A percentile compares a stretch with the other conserved stretches of the same genome.
These are phyloP conservation scores for Drosophila varians DNA, from an alignment of 1,140 invertebrate genomes.

Conservation along the genomic window DNA sequence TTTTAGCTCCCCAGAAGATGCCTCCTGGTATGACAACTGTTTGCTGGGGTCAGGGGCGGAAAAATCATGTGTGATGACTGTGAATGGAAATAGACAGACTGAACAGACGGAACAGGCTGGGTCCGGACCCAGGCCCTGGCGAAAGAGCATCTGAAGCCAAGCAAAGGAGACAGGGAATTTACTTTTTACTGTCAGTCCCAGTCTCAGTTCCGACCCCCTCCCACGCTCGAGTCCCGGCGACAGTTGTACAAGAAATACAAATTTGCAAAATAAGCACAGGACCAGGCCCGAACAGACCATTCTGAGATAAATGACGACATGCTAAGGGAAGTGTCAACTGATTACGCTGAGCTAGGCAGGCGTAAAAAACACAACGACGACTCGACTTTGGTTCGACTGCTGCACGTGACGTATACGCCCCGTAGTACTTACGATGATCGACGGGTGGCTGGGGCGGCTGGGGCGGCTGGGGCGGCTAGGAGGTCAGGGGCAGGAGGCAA, in stretches of 20 bases:
- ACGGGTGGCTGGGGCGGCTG: constrained; percentile 21
- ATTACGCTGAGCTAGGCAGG: constrained; percentile 80
- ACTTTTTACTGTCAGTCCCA: constrained; percentile 60
- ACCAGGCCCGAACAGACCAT: constrained; percentile 33
- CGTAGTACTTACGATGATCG: constrained; percentile 66
- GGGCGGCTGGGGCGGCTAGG: not conserved
- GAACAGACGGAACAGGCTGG: constrained; percentile 4
- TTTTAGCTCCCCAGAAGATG: not conserved
- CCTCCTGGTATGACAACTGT: constrained; percentile 60
- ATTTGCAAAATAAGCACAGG: constrained; percentile 78
- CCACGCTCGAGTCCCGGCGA: constrained; percentile 41
- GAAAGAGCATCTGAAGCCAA: constrained; percentile 4
- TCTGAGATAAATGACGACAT: constrained; percentile 78
- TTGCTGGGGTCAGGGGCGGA: constrained; percentile 30
- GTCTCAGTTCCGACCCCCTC: not conserved
- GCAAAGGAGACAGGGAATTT: constrained; percentile 58
- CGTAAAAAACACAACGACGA: constrained; percentile 64
- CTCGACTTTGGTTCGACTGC: constrained; percentile 25
- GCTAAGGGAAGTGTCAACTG: constrained; percentile 81
- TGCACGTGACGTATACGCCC: constrained; percentile 80
- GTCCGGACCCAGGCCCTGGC: not conserved
- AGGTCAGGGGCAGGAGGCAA: not conserved
- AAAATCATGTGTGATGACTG: constrained; percentile 64
- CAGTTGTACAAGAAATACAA: constrained; percentile 82
- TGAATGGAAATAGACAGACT: constrained; percentile 42